phyloP scores from a whole-genome alignment of 2,888 invertebrate species.

The Melipona bicolor region DNA sequence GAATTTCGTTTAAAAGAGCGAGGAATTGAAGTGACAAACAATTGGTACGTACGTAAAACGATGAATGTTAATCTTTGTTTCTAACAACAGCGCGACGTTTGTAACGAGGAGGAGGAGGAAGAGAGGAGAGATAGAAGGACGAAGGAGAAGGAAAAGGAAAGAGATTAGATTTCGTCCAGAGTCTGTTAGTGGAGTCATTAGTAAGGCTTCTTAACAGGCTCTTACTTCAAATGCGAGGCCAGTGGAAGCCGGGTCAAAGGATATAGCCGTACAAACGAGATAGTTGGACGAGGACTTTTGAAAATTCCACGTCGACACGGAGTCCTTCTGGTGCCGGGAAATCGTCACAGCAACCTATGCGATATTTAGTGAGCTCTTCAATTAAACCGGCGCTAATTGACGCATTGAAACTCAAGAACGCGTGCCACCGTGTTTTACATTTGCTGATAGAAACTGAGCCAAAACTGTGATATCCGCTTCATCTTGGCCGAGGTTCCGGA shows the following conservation, averaged over 20 bases:
- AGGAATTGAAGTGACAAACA: no score
- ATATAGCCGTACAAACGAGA: background rate
- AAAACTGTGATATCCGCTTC: background rate
- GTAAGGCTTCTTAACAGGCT: constrained; percentile 7
- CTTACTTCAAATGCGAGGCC: constrained; percentile 4
- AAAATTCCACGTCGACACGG: constrained; percentile 2
- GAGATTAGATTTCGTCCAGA: background rate
- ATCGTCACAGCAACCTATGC: background rate
- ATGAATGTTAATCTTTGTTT: background rate
- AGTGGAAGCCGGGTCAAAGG: background rate
- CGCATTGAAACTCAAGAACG: background rate
- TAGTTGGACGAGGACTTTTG: constrained; percentile 1
- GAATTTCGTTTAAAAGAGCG: background rate
- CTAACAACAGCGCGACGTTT: background rate
- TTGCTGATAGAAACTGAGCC: background rate
- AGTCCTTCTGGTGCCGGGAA: background rate
- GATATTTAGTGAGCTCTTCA: background rate
- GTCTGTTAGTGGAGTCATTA: background rate
- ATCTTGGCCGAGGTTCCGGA: background rate
- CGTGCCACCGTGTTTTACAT: background rate
- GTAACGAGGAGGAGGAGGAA: background rate
- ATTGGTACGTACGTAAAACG: background rate
- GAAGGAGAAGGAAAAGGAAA: background rate
- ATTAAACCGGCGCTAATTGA: background rate
- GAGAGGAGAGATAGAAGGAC: background rate